phyloP scores from a whole-genome alignment of 1,140 invertebrate genomes.

The Drosophila santomea region DNA sequence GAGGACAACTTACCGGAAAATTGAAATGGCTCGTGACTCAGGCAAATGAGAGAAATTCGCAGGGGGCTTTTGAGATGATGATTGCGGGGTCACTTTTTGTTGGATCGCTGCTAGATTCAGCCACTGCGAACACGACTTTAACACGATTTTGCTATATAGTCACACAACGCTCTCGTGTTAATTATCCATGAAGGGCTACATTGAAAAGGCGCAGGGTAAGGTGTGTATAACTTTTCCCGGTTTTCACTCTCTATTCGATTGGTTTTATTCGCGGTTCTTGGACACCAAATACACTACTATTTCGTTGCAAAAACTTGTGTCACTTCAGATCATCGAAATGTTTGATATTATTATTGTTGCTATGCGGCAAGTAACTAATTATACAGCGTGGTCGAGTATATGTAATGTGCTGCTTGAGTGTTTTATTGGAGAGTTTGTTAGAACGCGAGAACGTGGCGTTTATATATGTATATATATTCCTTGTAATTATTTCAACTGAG shows the following conservation, averaged over 20 bases:
- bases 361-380: conserved; percentile 47
- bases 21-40: conserved; percentile 67
- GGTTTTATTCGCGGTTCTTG: conserved; percentile 2
- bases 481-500: conserved; percentile 29
- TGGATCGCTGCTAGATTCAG: conserved; percentile 38
- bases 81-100: conserved; percentile 23
- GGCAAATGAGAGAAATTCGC: conserved; percentile 43
- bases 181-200: conserved; percentile 78
- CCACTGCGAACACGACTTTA: conserved; percentile 48
- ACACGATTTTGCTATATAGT: conserved; percentile 77
- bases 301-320: conserved; percentile 8
- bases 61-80: conserved; percentile 11
- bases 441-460: conserved; percentile 72
- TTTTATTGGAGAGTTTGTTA: conserved; percentile 39
- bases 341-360: conserved; percentile 29
- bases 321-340: conserved; percentile 32
- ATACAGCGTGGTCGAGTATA: conserved; percentile 48
- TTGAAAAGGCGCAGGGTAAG: conserved; percentile 60
- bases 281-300: neutral
- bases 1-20: conserved; percentile 71
- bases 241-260: conserved; percentile 15
- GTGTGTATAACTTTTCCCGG: conserved; percentile 28
- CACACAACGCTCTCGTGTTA: conserved; percentile 78
- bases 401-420: conserved; percentile 33
- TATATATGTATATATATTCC: neutral